Conservation (phyloP, 2,888 invertebrate species). For the Meta bourneti region DNA sequence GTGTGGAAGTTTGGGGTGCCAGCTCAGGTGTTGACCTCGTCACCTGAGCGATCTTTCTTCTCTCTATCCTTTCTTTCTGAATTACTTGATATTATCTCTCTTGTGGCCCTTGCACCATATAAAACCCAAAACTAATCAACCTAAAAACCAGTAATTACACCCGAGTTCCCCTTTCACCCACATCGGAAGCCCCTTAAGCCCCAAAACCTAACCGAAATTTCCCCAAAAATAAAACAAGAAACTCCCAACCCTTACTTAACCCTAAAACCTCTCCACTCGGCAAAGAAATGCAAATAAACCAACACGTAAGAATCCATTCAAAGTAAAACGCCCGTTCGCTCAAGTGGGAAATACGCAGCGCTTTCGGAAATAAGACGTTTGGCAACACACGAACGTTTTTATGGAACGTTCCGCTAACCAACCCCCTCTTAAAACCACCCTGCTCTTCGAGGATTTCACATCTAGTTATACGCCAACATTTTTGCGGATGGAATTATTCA, state of each 20-base stretch:
- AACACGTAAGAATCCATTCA: not conserved
- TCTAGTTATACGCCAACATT: not conserved
- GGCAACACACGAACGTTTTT: not conserved
- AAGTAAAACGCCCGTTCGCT: not conserved
- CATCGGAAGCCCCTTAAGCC: not conserved
- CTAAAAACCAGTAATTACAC: not conserved
- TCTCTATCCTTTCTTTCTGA: too few species aligned
- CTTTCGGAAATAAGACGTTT: not conserved
- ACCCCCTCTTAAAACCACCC: not conserved
- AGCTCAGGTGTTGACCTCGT: too few species aligned
- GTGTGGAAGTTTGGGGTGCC: too few species aligned
- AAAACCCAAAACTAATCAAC: too few species aligned
- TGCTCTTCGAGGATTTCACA: not conserved
- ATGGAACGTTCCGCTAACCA: not conserved
- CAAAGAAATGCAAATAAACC: slow-evolving; percentile 1
- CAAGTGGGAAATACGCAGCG: not conserved
- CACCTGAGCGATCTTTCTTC: too few species aligned
- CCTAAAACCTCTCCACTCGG: not conserved
- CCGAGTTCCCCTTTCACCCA: not conserved
- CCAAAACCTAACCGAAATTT: not conserved
- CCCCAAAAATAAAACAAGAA: not conserved
- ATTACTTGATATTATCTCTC: too few species aligned
- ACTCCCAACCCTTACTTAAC: not conserved
- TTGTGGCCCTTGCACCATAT: too few species aligned
- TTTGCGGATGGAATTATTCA: not conserved